Evolutionary conservation across 2,797 vertebrate species (phyloP), one percentile per base, ranked within the genome.

Genomic region (Poecilia velifera): DNA sequence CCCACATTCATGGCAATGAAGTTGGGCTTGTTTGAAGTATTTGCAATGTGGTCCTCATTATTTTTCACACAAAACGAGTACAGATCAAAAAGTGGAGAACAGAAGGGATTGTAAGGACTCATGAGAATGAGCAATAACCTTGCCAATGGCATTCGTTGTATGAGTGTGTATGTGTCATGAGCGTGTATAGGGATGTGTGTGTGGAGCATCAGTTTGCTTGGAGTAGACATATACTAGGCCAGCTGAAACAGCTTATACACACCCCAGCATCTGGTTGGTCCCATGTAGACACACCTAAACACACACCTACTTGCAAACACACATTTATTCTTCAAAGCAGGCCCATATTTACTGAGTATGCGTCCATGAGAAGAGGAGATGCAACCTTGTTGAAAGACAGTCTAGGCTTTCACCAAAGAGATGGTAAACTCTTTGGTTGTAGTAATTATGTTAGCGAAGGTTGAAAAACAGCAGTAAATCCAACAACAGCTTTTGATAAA

Each of bases 1-100:
- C 41, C 62, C 73, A 78, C 79, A 80, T 43, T 70, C 0, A n/a
- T 72, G 43, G 64, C 51, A 76, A 77, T 86, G 72, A 76, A 7
- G 34, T n/a, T 76, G 66, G 83, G 76, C 86, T 79, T 82, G 72
- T 91, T 82, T 87, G 79, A 92, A 89, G 86, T 73, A 77, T 89
- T 83, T 47, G 77, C 79, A 90, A 86, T 90, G 87, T 87, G 78
- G 76, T 88, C 84, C 92, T 95, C 90, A 91, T 94, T 93, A 93
- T 92, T 90, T 94, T 89, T 88, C 76, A 84, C 76, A 87, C 25
- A 86, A 76, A 87, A 76, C 87, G 59, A 82, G 74, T 84, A 86
- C 16, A 82, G 78, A 89, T 89, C 80, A 91, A 87, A 91, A 91
- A 84, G 41, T 57, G 39, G 76, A 83, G 66, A 84, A 81, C 12